These are phyloP conservation scores for Heptranchias perlo DNA, from an alignment of 2,113 vertebrate species.

Conservation along the genomic window DNA sequence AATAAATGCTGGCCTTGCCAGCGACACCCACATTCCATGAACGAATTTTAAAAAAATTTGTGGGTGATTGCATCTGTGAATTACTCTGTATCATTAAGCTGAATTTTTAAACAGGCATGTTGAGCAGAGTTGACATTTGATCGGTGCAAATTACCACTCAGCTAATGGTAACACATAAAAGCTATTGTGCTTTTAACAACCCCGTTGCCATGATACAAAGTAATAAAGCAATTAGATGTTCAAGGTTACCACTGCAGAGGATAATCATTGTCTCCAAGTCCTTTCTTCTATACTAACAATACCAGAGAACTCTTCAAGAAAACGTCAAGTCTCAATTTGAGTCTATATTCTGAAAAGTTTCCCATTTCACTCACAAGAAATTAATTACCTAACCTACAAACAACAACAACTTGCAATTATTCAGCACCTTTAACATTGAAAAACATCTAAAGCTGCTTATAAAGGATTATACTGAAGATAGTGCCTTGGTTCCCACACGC, in stretches of 20 bases:
- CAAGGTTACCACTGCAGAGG: conserved; percentile 27
- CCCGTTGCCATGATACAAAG: not conserved
- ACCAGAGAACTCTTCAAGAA: conserved; percentile 12
- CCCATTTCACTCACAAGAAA: not conserved
- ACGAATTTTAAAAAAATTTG: no score
- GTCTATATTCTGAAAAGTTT: not conserved
- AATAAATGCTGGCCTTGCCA: no score
- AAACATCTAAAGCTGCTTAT: not conserved
- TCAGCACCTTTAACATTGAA: not conserved
- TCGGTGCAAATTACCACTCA: not conserved
- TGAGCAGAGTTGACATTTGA: conserved; percentile 1
- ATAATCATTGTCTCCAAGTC: conserved; percentile 14
- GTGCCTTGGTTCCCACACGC: not conserved
- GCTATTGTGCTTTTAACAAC: not conserved
- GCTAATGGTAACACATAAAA: not conserved
- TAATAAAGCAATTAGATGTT: conserved; percentile 24
- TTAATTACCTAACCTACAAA: conserved; percentile 1
- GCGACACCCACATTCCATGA: no score
- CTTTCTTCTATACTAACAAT: conserved; percentile 20
- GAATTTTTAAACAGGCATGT: conserved; percentile 3
- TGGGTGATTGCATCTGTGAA: not conserved
- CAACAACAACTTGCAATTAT: not conserved
- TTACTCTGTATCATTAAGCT: not conserved
- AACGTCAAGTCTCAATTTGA: not conserved
- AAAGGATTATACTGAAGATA: not conserved